Evolutionary conservation across 2,113 vertebrate genomes (phyloP), one percentile per base, ranked within the genome.

Genomic region (Scartelaos histophorus): DNA sequence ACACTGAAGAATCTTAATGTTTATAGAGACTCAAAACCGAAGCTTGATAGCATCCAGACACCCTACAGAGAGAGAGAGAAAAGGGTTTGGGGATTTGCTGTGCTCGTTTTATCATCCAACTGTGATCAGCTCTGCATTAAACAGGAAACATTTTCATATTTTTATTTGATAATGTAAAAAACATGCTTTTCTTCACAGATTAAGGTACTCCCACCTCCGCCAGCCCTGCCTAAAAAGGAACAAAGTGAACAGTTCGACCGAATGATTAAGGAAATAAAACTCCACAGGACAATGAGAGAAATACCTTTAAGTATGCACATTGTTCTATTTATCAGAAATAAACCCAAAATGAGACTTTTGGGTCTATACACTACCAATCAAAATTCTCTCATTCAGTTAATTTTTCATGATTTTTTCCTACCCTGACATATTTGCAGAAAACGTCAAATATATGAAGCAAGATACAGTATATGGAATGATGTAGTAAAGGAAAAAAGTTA

Each of bases 1-100:
- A 79, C 90, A 34, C 92, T 96, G 54, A 94, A 87, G 64, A 93
- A 92, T 73, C 93, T 94, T 0, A 86, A 89, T 6, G 74, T 94
- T 24, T 92, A 90, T 77, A 80, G 75, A 72, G 92, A 94, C 54
- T 71, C 91, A 0, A 93, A 90, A 82, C 88, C 93, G 74, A 89
- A 72, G n/a, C 86, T 91, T 69, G 87, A 93, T 57, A 16, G 70
- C 13, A 43, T 90, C 35, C 95, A 94, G 88, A 94, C 87, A 49
- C 83, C 75, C 3, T 89, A 75, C 0, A 46, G 75, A 45, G 88
- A 91, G 77, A 87, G 25, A 73, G 71, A 85, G 45, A 94, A 86
- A 72, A 90, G 68, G 93, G 95, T 96, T 76, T 67, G 78, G 70
- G 58, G 45, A 51, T 74, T 67, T 62, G 10, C 45, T 57, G 11